These are phyloP conservation scores for Lophotis ruficrista DNA, from an alignment of 2,113 vertebrate genomes.

Conservation along the genomic window DNA sequence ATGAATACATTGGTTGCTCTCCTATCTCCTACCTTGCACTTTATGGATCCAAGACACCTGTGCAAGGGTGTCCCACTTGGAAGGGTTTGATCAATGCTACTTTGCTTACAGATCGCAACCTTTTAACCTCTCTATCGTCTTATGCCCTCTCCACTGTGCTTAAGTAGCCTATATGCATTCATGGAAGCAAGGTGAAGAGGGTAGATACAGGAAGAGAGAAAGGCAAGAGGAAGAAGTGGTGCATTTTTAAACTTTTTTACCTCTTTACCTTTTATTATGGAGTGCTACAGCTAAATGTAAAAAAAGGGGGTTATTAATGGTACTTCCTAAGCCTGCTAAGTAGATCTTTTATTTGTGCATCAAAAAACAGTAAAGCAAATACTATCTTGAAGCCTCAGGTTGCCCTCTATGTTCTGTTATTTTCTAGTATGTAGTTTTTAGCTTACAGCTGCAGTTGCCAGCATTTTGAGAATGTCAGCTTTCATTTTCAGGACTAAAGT, in stretches of 20 bases:
- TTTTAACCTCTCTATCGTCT: not conserved
- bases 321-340: not conserved
- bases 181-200: not conserved
- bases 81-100: not conserved
- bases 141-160: not conserved
- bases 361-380: not conserved
- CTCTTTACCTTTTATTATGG: not conserved
- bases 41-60: accelerated
- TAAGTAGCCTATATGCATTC: not conserved
- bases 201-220: not conserved
- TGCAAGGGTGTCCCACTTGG: not conserved
- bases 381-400: not conserved
- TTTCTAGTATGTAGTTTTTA: not conserved
- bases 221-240: not conserved
- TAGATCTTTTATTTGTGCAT: not conserved
- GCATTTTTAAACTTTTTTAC: not conserved
- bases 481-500: not conserved
- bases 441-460: not conserved
- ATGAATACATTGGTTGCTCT: not conserved
- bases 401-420: not conserved
- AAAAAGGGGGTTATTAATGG: not conserved
- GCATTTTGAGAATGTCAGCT: not conserved
- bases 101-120: not conserved
- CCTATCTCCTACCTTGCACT: not conserved
- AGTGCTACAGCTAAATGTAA: not conserved